These are phyloP conservation scores for Hydroisotoma schaefferi DNA, from an alignment of 2,888 invertebrate species.

Conservation along the genomic window DNA sequence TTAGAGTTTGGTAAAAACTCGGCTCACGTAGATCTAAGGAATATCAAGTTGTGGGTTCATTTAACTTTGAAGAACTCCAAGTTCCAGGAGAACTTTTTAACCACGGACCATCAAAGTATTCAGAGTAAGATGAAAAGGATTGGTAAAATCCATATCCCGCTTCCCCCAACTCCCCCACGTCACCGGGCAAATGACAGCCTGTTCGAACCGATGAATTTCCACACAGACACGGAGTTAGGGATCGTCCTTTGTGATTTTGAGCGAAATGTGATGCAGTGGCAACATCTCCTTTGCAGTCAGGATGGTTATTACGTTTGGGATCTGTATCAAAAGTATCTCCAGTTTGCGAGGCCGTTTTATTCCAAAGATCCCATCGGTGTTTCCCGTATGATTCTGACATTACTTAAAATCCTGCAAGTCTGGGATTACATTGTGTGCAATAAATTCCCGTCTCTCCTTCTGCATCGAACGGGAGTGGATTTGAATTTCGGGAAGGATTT, in stretches of 20 bases:
- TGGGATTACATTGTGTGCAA: neutral
- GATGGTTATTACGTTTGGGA: slow-evolving; percentile 10
- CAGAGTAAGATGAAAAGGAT: neutral
- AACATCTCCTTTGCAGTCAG: neutral
- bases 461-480: slow-evolving; percentile 18
- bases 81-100: neutral
- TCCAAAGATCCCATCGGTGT: slow-evolving; percentile 9
- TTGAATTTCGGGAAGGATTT: slow-evolving; percentile 8
- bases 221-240: neutral
- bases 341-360: slow-evolving; percentile 5
- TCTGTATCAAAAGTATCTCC: slow-evolving; percentile 3
- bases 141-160: neutral
- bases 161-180: slow-evolving; percentile 5
- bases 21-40: neutral
- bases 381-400: slow-evolving; percentile 12
- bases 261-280: slow-evolving; percentile 10
- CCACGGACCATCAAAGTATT: neutral
- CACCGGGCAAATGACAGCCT: neutral
- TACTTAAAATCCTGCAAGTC: slow-evolving; percentile 12
- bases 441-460: slow-evolving; percentile 4
- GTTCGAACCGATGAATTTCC: neutral
- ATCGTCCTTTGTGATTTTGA: slow-evolving; percentile 18
- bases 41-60: neutral
- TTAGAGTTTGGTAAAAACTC: neutral
- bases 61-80: neutral